These are phyloP conservation scores for Lagopus muta DNA, from an alignment of 2,113 vertebrate genomes.

Conservation along the genomic window DNA sequence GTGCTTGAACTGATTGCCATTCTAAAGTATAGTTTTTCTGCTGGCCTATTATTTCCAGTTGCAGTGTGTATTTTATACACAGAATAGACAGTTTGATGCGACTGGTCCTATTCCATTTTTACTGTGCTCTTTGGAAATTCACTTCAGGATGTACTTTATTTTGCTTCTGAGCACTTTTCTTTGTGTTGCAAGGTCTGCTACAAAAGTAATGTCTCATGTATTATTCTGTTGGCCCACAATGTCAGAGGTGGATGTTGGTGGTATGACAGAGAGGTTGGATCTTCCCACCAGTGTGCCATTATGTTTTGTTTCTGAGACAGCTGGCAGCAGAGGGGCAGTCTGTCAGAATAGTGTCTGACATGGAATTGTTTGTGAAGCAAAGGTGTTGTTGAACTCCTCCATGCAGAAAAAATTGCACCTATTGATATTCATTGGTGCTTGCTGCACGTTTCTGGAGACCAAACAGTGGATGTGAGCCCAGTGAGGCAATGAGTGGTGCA, in stretches of 20 bases:
- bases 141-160: neutral
- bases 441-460: neutral
- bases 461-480: neutral
- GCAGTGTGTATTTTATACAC: neutral
- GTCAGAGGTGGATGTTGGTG: no score
- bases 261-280: no score
- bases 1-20: neutral
- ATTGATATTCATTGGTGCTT: neutral
- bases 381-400: neutral
- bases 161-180: neutral
- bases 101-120: neutral
- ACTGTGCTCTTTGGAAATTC: neutral
- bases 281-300: no score
- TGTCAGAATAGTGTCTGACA: no score
- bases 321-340: no score
- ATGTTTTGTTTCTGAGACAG: no score
- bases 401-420: neutral
- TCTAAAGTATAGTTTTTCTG: neutral
- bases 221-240: no score
- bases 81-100: neutral
- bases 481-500: neutral
- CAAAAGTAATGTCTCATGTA: no score
- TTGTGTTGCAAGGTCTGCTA: neutral
- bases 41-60: neutral
- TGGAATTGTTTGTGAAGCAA: no score